Conservation (phyloP, 2,888 invertebrate genomes). For the Leptarthrus brevirostris region DNA sequence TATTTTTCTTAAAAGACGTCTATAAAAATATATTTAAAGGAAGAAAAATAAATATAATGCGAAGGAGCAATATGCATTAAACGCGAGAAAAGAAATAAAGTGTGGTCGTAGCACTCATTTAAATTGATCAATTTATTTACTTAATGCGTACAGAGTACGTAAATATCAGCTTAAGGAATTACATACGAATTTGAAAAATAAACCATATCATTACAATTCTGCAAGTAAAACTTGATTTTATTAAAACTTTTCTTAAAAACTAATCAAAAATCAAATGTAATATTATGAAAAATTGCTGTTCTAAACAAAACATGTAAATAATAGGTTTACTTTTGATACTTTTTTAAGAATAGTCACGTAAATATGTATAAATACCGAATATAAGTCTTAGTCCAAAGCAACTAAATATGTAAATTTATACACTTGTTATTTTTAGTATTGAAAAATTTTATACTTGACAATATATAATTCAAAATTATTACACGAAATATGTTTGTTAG, state of each 20-base stretch:
- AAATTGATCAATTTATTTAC: too few relatives aligned
- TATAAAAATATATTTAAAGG: too few relatives aligned
- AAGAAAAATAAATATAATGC: too few relatives aligned
- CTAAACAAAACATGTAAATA: slow-evolving; percentile 32
- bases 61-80: too few relatives aligned
- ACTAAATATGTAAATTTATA: slow-evolving; percentile 30
- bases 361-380: slow-evolving; percentile 34
- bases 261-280: slow-evolving; percentile 28
- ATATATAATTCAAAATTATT: slow-evolving; percentile 26
- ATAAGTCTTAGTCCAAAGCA: slow-evolving; percentile 25
- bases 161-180: too few relatives aligned
- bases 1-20: too few relatives aligned
- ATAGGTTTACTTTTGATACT: slow-evolving; percentile 36
- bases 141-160: too few relatives aligned
- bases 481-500: not conserved
- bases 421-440: slow-evolving; percentile 36
- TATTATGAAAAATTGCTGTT: slow-evolving; percentile 18
- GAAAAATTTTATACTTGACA: slow-evolving; percentile 32
- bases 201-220: not conserved
- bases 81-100: too few relatives aligned
- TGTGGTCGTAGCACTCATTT: too few relatives aligned
- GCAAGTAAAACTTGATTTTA: too few relatives aligned
- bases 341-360: slow-evolving; percentile 25
- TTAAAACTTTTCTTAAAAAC: not conserved
- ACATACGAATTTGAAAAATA: not conserved